Base-by-base conservation (phyloP, 2,888 invertebrate genomes). In the Tenthredo distinguenda region DNA sequence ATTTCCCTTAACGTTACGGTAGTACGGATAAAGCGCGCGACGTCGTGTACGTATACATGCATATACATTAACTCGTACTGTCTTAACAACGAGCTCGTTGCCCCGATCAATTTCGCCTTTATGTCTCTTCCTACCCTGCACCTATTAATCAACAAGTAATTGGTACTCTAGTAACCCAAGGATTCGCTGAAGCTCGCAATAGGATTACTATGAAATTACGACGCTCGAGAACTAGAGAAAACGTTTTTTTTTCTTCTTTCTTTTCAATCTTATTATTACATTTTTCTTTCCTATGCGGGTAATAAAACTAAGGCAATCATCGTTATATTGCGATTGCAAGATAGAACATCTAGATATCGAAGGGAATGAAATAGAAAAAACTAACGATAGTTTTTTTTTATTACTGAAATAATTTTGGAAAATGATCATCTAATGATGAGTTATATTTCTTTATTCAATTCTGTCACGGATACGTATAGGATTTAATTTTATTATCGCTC, bases 101-200 rank as follows among this genome's bases (percentile, higher is more conserved):
- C n/a, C 62, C 37, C 18, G 81, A 81, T 81, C 81, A 81, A 81
- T 81, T 62, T 37, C 34, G 58, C 40, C 62, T 81, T 62, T 81
- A 81, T 81, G 62, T 77, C 77, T 77, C 50, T 34, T 18, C 40
- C 40, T 34, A 62, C 34, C 55, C 34, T 34, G 15, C 26, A 37
- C 2, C 81, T 81, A 81, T 81, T 81, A 81, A 81, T 81, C 62
- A 81, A 81, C 81, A 81, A 81, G 62, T 81, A 62, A 81, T 81
- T 81, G 81, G 81, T 81, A 58, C 81, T 81, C 58, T 81, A 81
- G 62, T 81, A 34, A 58, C n/a, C 34, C 31, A n/a, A n/a, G 31
- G 37, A 26, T 62, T 12, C 18, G 50, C 15, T 47, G 47, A 47
- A 47, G 2, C 47, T 47, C 12, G n/a, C 55, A n/a, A 55, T 55